Percentiles rank a stretch among this genome's conserved stretches.
Evolutionary conservation across 2,113 vertebrate species (phyloP).

Genomic region (Tretioscincus oriximinensis): DNA sequence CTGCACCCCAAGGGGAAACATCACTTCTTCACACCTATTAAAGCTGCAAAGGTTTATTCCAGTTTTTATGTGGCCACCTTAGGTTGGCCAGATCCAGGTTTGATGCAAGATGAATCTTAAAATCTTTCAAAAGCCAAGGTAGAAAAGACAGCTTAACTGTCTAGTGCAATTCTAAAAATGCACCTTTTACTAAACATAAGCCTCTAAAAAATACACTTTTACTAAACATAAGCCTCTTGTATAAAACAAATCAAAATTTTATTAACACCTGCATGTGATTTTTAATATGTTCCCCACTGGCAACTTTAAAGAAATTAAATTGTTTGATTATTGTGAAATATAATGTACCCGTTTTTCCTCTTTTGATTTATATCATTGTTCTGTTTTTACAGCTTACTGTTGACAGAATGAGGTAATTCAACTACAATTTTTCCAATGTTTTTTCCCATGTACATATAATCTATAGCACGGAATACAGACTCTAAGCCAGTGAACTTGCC

Average conservation of each 20-base stretch:
- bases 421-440: conserved; percentile 93
- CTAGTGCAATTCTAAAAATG: conserved; percentile 43
- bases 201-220: conserved; percentile 45
- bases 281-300: conserved; percentile 64
- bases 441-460: conserved; percentile 90
- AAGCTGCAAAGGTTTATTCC: no score
- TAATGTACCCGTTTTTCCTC: conserved; percentile 63
- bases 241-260: conserved; percentile 50
- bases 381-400: conserved; percentile 88
- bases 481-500: conserved; percentile 88
- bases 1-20: no score
- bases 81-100: conserved; percentile 50
- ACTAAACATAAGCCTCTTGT: conserved; percentile 11
- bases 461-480: conserved; percentile 87
- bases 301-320: conserved; percentile 56
- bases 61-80: no score
- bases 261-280: conserved; percentile 62
- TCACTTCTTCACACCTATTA: no score
- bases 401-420: conserved; percentile 80
- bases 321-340: conserved; percentile 63
- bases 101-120: conserved; percentile 40
- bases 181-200: conserved; percentile 28
- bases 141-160: conserved; percentile 38
- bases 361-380: conserved; percentile 74
- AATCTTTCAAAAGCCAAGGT: conserved; percentile 28